Conservation (phyloP, 2,113 vertebrate genomes). For the Thalassoma bifasciatum region DNA sequence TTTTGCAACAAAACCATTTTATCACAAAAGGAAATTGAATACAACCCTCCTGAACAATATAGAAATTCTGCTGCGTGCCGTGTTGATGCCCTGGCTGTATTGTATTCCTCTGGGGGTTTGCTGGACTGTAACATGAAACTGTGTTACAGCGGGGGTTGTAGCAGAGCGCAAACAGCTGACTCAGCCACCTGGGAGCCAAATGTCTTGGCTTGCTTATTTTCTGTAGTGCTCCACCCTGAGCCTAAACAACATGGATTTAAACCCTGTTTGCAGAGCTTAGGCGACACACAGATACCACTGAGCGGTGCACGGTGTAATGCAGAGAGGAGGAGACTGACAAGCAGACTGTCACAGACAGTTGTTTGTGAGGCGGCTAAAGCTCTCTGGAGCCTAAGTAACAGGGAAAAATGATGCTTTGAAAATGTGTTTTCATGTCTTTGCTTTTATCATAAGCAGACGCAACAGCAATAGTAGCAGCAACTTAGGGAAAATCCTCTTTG, state of each 20-base stretch:
- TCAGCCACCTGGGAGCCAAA: conserved; percentile 79
- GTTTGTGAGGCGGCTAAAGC: conserved; percentile 22
- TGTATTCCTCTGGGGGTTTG: conserved; percentile 36
- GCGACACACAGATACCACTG: conserved; percentile 43
- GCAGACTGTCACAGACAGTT: conserved; percentile 14
- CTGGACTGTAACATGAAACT: conserved; percentile 59
- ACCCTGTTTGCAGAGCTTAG: conserved; percentile 50
- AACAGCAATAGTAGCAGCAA: conserved; percentile 10
- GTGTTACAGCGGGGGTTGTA: conserved; percentile 38
- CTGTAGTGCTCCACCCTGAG: conserved; percentile 70
- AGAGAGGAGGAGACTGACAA: conserved; percentile 25
- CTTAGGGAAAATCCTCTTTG: conserved; percentile 13
- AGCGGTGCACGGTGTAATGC: conserved; percentile 6
- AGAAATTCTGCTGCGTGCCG: conserved; percentile 11
- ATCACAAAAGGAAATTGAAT: conserved; percentile 24
- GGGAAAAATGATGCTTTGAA: conserved; percentile 25
- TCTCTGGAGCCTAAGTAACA: conserved; percentile 6
- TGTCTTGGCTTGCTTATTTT: conserved; percentile 71
- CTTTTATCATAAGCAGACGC: conserved; percentile 11
- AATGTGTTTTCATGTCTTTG: conserved; percentile 28
- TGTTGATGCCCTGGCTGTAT: conserved; percentile 15
- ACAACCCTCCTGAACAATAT: conserved; percentile 4
- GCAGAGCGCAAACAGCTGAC: conserved; percentile 68
- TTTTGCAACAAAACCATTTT: conserved; percentile 34
- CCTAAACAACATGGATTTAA: conserved; percentile 66